Conservation (phyloP, 2,113 vertebrate species). For the Marmota flaviventris region DNA sequence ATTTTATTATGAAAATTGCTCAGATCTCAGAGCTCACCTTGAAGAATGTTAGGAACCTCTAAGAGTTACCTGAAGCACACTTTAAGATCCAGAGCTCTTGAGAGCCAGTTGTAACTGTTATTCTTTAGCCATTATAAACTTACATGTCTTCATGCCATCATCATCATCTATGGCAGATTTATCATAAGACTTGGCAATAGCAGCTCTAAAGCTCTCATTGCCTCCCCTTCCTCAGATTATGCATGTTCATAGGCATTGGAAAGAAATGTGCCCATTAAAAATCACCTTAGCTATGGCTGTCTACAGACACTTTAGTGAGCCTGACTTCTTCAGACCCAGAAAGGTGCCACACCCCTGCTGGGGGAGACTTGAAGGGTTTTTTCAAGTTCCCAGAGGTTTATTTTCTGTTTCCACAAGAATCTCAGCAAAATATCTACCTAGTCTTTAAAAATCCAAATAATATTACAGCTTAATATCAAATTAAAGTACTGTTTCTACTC, state of each 20-base stretch:
- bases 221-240: constrained; percentile 96
- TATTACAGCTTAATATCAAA: not conserved
- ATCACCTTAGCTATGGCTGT: constrained; percentile 93
- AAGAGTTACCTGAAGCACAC: not conserved
- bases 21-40: not conserved
- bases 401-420: too few species aligned
- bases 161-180: constrained; percentile 91
- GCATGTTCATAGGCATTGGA: constrained; percentile 92
- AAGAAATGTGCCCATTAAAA: constrained; percentile 93
- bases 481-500: not conserved
- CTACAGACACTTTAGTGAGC: constrained; percentile 98
- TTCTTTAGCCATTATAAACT: constrained; percentile 82
- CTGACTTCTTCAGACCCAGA: constrained; percentile 97
- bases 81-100: not conserved
- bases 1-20: not conserved
- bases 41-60: not conserved
- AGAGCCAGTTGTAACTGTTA: fast-evolving
- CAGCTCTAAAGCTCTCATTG: constrained; percentile 98
- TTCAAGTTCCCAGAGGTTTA: too few species aligned
- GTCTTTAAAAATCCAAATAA: constrained; percentile 8
- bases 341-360: constrained; percentile 93
- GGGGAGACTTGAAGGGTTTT: constrained; percentile 89
- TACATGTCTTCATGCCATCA: constrained; percentile 97
- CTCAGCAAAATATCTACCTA: not conserved
- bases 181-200: constrained; percentile 98